Evolutionary conservation across 1,140 invertebrate species (phyloP), one percentile per base, ranked within the genome.

Genomic region (Drosophila kanapiae): DNA sequence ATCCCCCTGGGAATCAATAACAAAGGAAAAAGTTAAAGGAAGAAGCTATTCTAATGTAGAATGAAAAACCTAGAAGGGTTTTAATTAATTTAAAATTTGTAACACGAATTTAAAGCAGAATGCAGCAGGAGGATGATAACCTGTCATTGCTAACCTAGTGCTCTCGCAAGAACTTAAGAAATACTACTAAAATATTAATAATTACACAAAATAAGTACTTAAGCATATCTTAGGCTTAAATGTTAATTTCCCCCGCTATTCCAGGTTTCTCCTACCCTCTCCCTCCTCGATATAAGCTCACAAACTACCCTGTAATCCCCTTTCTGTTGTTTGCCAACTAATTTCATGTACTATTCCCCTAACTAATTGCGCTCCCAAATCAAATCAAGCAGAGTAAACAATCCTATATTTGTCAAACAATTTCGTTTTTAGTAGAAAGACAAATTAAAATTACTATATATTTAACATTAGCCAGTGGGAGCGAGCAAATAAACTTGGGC

Each of bases 401-500:
- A 29, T 54, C 35, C 67, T 47, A 74, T 86, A 77, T 86, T 86
- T 86, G 82, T 68, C 70, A 59, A 64, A 23, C 84, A 87, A 88
- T 87, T 88, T 80, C 61, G 23, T 51, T 72, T 79, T 71, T 31
- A 78, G 83, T 83, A 69, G 77, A 63, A n/a, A 35, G 54, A 90
- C 74, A 90, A 88, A 88, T 88, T 88, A 84, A 88, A 90, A 88
- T 84, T 84, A 75, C 78, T 78, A 56, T 63, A 87, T 88, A 56
- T 56, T 56, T 84, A 88, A 43, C 70, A 80, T 83, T 71, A 57
- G 37, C 62, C 57, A 64, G 49, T 75, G 42, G 37, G 13, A 38
- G 35, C 13, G 13, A 62, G 75, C 78, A 86, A 82, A 86, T 75
- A 85, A 47, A 74, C 57, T 64, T 43, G 40, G 57, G 42, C 56